These are phyloP conservation scores for Athalia cordata DNA, from an alignment of 2,888 invertebrate genomes.

Conservation along the genomic window DNA sequence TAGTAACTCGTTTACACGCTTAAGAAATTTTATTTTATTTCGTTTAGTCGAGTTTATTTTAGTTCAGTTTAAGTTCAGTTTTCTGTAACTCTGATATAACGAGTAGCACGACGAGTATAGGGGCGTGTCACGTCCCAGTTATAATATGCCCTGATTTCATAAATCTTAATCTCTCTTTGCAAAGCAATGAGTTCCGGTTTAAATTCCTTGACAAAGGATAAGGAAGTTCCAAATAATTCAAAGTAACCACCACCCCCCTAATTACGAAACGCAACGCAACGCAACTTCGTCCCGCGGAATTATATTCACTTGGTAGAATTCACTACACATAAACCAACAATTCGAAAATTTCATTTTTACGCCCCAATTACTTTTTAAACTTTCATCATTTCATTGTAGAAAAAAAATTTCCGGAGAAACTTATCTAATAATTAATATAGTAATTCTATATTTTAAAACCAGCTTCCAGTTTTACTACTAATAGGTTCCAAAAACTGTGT, in stretches of 20 bases:
- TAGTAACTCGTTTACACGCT: not conserved
- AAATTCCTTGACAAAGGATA: slow-evolving; percentile 2
- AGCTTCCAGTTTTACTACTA: no score
- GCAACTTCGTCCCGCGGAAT: no score
- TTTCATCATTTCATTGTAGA: no score
- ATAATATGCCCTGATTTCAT: slow-evolving; percentile 39
- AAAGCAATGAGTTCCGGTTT: slow-evolving; percentile 33
- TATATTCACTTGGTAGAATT: no score
- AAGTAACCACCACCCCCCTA: not conserved
- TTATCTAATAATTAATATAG: no score
- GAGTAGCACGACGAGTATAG: not conserved
- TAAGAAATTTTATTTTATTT: not conserved
- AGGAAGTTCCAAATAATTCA: slow-evolving; percentile 28
- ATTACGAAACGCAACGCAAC: no score
- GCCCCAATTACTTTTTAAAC: no score
- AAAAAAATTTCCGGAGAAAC: no score
- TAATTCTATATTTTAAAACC: no score
- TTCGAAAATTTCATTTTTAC: no score
- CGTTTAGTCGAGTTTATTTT: not conserved
- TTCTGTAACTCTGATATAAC: not conserved
- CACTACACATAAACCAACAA: no score
- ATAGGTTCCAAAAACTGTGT: no score
- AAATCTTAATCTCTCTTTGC: slow-evolving; percentile 39
- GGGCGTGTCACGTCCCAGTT: slow-evolving; percentile 35
- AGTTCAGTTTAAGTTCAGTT: not conserved